A percentile compares a stretch with the other conserved stretches of the same genome.
These are phyloP conservation scores for Abramis brama DNA, from an alignment of 2,113 vertebrate species.

Conservation along the genomic window DNA sequence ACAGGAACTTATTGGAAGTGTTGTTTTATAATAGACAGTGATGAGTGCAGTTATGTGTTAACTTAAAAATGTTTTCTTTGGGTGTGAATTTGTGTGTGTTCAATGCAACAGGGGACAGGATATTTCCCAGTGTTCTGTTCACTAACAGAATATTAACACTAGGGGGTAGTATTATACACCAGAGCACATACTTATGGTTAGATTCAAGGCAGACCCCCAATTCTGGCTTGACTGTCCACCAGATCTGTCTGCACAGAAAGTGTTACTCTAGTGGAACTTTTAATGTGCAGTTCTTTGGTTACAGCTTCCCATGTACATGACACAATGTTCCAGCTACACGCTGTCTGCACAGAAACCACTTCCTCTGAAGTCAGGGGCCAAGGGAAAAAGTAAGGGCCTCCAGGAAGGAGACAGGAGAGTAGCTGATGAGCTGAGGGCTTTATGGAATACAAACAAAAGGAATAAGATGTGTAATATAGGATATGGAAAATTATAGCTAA, in stretches of 20 bases:
- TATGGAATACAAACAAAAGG: not conserved
- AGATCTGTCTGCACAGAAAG: constrained; percentile 71
- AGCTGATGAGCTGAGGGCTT: constrained; percentile 22
- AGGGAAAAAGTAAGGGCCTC: constrained; percentile 44
- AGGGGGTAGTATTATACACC: constrained; percentile 57
- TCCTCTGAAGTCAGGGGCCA: constrained; percentile 64
- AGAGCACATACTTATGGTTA: not conserved
- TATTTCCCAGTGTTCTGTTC: not conserved
- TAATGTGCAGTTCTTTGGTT: constrained; percentile 72
- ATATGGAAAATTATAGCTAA: constrained; percentile 3
- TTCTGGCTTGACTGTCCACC: constrained; percentile 60
- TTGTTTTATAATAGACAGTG: not conserved
- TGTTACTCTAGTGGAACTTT: constrained; percentile 79
- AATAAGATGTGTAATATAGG: constrained; percentile 24
- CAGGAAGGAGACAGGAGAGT: constrained; percentile 40
- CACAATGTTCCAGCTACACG: constrained; percentile 66
- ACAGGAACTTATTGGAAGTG: not conserved
- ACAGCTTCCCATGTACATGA: constrained; percentile 65
- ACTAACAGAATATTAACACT: constrained; percentile 24
- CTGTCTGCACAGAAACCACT: constrained; percentile 76
- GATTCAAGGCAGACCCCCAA: constrained; percentile 21
- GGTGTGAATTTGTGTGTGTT: not conserved
- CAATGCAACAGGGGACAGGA: not conserved
- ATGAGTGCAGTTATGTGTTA: not conserved
- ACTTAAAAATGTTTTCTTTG: not conserved